These are phyloP conservation scores for Trissolcus brochymenae DNA, from an alignment of 2,888 invertebrate genomes.

Conservation along the genomic window DNA sequence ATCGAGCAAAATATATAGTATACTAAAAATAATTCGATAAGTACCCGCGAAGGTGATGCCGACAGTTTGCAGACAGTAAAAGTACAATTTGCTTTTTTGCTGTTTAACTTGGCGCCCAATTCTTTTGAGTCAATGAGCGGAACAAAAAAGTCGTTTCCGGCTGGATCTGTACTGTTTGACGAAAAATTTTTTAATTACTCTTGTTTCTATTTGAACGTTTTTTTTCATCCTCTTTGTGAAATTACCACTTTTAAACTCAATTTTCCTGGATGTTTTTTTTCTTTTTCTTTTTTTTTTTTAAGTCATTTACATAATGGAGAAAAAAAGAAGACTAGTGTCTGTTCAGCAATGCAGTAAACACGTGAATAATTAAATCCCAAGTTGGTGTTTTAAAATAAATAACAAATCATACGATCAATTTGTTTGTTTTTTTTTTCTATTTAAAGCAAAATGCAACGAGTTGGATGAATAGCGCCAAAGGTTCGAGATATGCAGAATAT, in stretches of 20 bases:
- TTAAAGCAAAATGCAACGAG: neutral
- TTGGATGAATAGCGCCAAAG: conserved; percentile 34
- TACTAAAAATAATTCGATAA: neutral
- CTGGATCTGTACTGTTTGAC: too few species aligned
- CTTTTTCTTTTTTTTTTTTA: too few species aligned
- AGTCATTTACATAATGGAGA: conserved; percentile 4
- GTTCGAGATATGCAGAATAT: conserved; percentile 42
- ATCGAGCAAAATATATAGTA: too few species aligned
- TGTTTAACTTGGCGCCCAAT: too few species aligned
- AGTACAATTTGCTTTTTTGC: neutral
- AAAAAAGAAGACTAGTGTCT: neutral
- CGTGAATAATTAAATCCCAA: too few species aligned
- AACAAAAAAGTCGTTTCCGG: too few species aligned
- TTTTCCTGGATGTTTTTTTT: conserved; percentile 2
- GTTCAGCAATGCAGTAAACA: neutral
- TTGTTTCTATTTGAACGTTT: too few species aligned
- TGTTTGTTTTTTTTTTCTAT: neutral
- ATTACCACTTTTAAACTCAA: neutral
- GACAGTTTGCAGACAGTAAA: neutral
- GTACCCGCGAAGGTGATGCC: too few species aligned
- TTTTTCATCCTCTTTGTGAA: too few species aligned
- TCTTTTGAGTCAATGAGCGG: too few species aligned
- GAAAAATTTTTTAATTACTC: too few species aligned
- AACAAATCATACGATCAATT: conserved; percentile 17
- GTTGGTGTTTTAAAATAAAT: conserved; percentile 1